Evolutionary conservation across 2,113 vertebrate genomes (phyloP), one percentile per base, ranked within the genome.

Genomic region (Oxyura jamaicensis): DNA sequence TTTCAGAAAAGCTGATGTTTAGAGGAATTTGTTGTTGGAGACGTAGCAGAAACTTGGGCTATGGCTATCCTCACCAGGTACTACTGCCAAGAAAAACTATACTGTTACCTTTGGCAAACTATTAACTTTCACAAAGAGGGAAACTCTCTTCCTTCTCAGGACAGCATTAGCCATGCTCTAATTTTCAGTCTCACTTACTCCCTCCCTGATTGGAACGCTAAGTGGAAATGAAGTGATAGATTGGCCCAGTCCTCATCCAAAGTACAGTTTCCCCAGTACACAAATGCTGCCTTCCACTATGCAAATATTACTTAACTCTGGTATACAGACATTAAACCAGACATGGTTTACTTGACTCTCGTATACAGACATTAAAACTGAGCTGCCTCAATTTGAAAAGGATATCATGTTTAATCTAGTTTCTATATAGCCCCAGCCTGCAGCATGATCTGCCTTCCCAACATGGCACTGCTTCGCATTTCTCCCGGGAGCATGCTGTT

Each of bases 381-480:
- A 76, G 44, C 67, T 83, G 23, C 25, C 23, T 86, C 36, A 39
- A 22, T n/a, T 29, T 36, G n/a, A 46, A 69, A 82, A 46, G 59
- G 11, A 10, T 50, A 18, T 15, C 13, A 2, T 11, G 14, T 56
- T 71, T 74, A 35, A 65, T 36, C 10, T 29, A 11, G 9, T 36
- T 48, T 60, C 2, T 2, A n/a, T 33, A 88, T 11, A 50, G 50
- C 26, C 53, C 18, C 23, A 55, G 65, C 31, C 46, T 48, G 22
- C 52, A n/a, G 19, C 3, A 1, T 0, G 1, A 82, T 25, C 52
- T 58, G 31, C 46, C 42, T 86, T 79, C 66, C 41, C 15, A 35
- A 21, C 1, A 3, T 17, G 75, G 13, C 22, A 41, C 10, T n/a
- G 33, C 18, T 52, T 46, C 3, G 0, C 1, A 0, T 58, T 63